A percentile compares a stretch with the other conserved stretches of the same genome.
Evolutionary conservation across 2,113 vertebrate species (phyloP).

Genomic region (Salminus brasiliensis): DNA sequence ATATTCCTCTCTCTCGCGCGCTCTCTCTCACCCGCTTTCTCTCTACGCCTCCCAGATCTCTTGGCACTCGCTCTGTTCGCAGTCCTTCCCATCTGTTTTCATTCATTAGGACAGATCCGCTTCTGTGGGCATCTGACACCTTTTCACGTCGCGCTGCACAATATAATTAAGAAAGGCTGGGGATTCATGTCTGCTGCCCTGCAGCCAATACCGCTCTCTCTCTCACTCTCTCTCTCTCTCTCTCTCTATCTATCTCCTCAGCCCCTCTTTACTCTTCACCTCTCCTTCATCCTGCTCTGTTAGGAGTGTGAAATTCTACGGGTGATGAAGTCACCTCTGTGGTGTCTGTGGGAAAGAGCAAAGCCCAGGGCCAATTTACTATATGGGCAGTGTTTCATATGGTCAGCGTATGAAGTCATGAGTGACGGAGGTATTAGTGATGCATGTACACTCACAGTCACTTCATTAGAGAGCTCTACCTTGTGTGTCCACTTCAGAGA

Average conservation of each 20-base stretch:
- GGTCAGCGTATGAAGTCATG: neutral
- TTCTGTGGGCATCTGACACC: constrained; percentile 73
- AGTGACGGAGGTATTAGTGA: neutral
- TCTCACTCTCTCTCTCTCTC: neutral
- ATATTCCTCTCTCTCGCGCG: constrained; percentile 6
- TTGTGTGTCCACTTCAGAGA: neutral
- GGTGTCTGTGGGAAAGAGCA: neutral
- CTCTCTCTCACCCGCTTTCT: constrained; percentile 20
- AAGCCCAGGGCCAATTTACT: neutral
- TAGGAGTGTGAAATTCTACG: neutral
- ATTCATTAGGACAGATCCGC: constrained; percentile 78
- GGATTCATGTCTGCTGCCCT: constrained; percentile 56
- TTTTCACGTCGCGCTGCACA: constrained; percentile 74
- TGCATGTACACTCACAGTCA: neutral
- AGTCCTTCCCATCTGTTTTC: constrained; percentile 77
- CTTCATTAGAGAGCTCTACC: neutral
- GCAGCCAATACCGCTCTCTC: constrained; percentile 7
- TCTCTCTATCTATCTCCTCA: neutral
- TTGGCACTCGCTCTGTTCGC: constrained; percentile 64
- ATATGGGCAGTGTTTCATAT: neutral
- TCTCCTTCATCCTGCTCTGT: neutral
- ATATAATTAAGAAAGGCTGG: constrained; percentile 73
- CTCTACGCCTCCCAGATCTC: constrained; percentile 58
- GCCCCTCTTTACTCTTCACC: neutral
- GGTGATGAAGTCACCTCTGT: neutral